Evolutionary conservation across 2,797 vertebrate genomes (phyloP).

Genomic region (Bradypodion ventrale): DNA sequence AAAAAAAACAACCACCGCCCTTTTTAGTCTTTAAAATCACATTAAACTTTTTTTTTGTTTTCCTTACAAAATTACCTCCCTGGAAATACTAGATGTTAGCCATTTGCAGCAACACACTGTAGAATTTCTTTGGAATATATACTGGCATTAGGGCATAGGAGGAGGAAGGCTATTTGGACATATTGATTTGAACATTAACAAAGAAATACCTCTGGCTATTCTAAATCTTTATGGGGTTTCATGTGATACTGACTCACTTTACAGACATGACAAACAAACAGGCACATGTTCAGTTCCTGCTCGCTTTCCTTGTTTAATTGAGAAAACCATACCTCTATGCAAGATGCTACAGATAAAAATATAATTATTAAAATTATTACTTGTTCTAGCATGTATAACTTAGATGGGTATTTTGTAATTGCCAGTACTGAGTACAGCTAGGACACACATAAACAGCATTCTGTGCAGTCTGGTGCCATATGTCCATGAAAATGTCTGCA

Average conservation of each 20-base stretch:
- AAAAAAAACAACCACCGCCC: too few species aligned
- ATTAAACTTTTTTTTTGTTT: too few species aligned
- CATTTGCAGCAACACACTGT: neutral
- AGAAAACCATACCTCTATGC: neutral
- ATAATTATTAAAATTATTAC: too few species aligned
- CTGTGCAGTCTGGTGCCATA: too few species aligned
- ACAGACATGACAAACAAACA: neutral
- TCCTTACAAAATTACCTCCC: too few species aligned
- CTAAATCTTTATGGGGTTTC: neutral
- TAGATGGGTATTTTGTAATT: neutral
- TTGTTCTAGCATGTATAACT: neutral
- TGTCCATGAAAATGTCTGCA: too few species aligned
- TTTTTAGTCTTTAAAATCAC: too few species aligned
- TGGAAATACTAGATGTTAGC: neutral
- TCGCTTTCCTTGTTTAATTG: neutral
- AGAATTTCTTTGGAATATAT: neutral
- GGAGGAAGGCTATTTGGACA: neutral
- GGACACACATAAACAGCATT: too few species aligned
- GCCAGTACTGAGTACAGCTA: neutral
- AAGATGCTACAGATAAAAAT: neutral
- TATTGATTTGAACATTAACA: neutral
- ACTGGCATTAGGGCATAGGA: neutral
- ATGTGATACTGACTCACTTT: slow-evolving; percentile 17
- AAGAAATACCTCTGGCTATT: neutral
- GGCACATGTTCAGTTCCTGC: too few species aligned